These are phyloP conservation scores for Pammene aurita DNA, from an alignment of 2,888 invertebrate species.

Conservation along the genomic window DNA sequence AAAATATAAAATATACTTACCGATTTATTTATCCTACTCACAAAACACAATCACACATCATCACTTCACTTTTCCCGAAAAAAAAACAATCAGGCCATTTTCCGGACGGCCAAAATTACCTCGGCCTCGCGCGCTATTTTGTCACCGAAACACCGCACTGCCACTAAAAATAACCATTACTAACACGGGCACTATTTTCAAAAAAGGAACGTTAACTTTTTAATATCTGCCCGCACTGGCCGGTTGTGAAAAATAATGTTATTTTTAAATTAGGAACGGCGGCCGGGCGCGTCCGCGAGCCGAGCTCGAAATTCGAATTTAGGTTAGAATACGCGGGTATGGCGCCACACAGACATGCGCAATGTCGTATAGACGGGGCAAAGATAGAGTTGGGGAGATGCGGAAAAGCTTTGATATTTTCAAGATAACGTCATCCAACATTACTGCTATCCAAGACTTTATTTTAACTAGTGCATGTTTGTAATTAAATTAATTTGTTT, in stretches of 20 bases:
- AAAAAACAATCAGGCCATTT: conserved; percentile 44
- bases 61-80: conserved; percentile 54
- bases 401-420: conserved; percentile 7
- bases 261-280: conserved; percentile 73
- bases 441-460: too few relatives aligned
- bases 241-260: conserved; percentile 56
- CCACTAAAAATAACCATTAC: conserved; percentile 70
- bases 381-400: conserved; percentile 52
- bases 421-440: not conserved
- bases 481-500: too few relatives aligned
- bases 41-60: conserved; percentile 50
- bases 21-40: conserved; percentile 21
- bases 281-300: conserved; percentile 71
- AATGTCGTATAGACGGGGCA: conserved; percentile 58
- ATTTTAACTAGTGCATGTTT: too few relatives aligned
- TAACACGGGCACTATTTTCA: conserved; percentile 41
- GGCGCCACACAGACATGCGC: conserved; percentile 77
- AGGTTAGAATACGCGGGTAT: conserved; percentile 79
- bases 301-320: conserved; percentile 77
- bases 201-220: conserved; percentile 31
- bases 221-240: conserved; percentile 22
- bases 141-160: conserved; percentile 66
- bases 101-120: conserved; percentile 47
- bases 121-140: conserved; percentile 53
- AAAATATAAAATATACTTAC: conserved; percentile 11